Percentiles rank a stretch among this genome's conserved stretches.
Evolutionary conservation across 2,113 vertebrate genomes (phyloP).

Genomic region (Silurus glanis): DNA sequence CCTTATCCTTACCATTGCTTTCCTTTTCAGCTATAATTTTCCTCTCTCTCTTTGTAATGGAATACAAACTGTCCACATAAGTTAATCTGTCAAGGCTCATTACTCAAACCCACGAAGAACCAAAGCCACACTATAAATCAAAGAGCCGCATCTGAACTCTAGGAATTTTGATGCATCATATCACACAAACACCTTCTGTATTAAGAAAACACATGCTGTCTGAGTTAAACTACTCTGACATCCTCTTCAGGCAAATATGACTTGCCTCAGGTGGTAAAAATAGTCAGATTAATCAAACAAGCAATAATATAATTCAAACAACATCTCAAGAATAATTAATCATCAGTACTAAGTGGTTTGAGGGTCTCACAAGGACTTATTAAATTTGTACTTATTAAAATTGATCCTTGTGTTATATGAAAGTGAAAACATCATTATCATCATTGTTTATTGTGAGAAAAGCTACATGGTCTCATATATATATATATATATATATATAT

Average conservation of each 20-base stretch:
- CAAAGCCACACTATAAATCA: slow-evolving; percentile 58
- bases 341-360: background rate
- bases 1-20: slow-evolving; percentile 10
- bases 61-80: slow-evolving; percentile 45
- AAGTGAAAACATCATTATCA: no score
- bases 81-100: slow-evolving; percentile 51
- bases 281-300: slow-evolving; percentile 17
- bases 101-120: slow-evolving; percentile 40
- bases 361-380: background rate
- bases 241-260: slow-evolving; percentile 18
- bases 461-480: no score
- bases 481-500: no score
- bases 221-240: slow-evolving; percentile 28
- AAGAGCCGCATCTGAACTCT: slow-evolving; percentile 46
- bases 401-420: background rate
- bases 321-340: slow-evolving; percentile 17
- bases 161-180: slow-evolving; percentile 53
- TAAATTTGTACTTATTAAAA: background rate
- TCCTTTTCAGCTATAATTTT: slow-evolving; percentile 18
- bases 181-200: slow-evolving; percentile 51
- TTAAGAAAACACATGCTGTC: slow-evolving; percentile 51
- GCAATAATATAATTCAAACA: slow-evolving; percentile 4
- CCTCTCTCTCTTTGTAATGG: slow-evolving; percentile 42
- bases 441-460: no score
- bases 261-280: slow-evolving; percentile 14